Conservation (phyloP, 2,888 invertebrate genomes). For the Schizaphis graminum region DNA sequence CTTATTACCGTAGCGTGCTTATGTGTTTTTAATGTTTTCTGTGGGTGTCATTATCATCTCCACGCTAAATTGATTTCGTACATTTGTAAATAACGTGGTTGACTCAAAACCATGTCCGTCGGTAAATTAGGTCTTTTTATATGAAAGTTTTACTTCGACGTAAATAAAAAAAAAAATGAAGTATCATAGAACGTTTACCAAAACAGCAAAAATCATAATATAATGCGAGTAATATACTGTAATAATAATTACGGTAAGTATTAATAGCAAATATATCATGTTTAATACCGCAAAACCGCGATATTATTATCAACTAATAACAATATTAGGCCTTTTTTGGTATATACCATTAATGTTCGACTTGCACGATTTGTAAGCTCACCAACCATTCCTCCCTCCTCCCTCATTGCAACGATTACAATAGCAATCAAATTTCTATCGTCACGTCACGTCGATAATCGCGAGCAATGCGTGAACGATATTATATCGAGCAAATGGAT, state of each 20-base stretch:
- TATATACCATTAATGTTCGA: background rate
- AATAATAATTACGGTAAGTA: too few relatives aligned
- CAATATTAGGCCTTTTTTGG: background rate
- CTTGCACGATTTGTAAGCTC: background rate
- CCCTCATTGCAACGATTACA: background rate
- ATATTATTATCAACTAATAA: background rate
- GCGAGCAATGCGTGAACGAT: background rate
- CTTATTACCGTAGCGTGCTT: too few relatives aligned
- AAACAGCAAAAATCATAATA: too few relatives aligned
- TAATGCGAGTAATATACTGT: too few relatives aligned
- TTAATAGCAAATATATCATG: too few relatives aligned
- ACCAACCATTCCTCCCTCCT: too few relatives aligned
- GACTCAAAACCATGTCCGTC: background rate
- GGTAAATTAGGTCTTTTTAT: background rate
- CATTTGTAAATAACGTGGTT: background rate
- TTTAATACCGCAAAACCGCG: background rate
- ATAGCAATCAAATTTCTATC: background rate
- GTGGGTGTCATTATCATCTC: background rate
- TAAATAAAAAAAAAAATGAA: background rate
- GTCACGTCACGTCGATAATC: background rate
- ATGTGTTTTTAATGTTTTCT: too few relatives aligned
- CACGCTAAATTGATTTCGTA: background rate
- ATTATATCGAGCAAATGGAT: background rate
- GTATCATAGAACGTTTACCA: background rate
- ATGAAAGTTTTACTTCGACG: background rate